Conservation (phyloP, 2,888 invertebrate species). For the Epistrophe grossulariae region DNA sequence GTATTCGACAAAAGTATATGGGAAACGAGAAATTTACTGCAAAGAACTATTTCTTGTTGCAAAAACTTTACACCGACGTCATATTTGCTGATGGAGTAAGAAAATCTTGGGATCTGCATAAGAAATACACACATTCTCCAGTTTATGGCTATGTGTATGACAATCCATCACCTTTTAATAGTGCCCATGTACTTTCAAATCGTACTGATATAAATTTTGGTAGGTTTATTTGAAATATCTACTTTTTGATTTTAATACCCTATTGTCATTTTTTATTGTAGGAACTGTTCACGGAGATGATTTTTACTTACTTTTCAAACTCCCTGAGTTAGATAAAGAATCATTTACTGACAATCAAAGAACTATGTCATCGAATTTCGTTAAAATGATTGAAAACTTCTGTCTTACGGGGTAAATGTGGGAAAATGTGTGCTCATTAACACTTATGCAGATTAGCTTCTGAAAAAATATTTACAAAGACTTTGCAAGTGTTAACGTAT, state of each 20-base stretch:
- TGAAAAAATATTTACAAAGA: no score
- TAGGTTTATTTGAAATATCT: constrained; percentile 79
- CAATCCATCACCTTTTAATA: constrained; percentile 86
- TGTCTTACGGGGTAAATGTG: constrained; percentile 34
- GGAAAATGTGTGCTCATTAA: background rate
- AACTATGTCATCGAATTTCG: constrained; percentile 77
- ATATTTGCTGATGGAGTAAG: constrained; percentile 87
- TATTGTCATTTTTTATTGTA: constrained; percentile 36
- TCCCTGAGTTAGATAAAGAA: background rate
- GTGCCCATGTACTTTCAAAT: constrained; percentile 85
- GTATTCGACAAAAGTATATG: constrained; percentile 76
- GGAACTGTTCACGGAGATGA: constrained; percentile 80
- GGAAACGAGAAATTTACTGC: constrained; percentile 80
- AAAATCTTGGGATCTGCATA: constrained; percentile 86
- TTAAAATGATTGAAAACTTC: constrained; percentile 79
- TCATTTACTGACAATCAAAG: constrained; percentile 73
- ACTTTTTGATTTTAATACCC: background rate
- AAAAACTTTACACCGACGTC: constrained; percentile 87
- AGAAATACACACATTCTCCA: constrained; percentile 85
- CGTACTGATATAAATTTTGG: constrained; percentile 85
- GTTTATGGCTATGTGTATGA: constrained; percentile 88
- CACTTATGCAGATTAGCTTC: no score
- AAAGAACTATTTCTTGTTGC: constrained; percentile 82
- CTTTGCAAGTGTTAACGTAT: no score
- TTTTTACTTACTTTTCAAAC: constrained; percentile 78